Evolutionary conservation across 2,797 vertebrate species (phyloP).

Genomic region (Melanotaenia boesemani): DNA sequence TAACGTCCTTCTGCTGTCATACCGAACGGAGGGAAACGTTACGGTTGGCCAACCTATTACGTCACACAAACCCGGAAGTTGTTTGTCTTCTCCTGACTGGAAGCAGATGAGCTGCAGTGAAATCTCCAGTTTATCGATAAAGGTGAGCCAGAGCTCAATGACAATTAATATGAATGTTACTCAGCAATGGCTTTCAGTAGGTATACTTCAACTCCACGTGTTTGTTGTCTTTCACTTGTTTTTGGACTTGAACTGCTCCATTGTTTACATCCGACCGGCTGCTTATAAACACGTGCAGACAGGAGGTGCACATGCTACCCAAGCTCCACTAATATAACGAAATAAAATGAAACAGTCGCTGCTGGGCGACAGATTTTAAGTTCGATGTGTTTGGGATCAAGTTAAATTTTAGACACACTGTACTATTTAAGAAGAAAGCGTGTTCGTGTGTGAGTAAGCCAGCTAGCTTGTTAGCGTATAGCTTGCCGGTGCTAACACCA

Average conservation of each 20-base stretch:
- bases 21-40: constrained; percentile 48
- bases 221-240: background rate
- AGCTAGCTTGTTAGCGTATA: constrained; percentile 16
- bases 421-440: background rate
- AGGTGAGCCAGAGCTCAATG: constrained; percentile 67
- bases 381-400: rapidly evolving
- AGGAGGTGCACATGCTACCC: constrained; percentile 42
- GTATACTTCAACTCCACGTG: rapidly evolving
- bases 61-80: constrained; percentile 74
- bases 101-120: constrained; percentile 23
- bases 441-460: background rate
- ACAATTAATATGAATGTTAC: background rate
- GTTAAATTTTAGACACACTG: rapidly evolving
- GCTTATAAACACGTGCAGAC: constrained; percentile 72
- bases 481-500: constrained; percentile 10
- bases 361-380: background rate
- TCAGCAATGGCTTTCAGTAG: rapidly evolving
- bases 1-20: rapidly evolving
- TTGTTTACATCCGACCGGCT: constrained; percentile 78
- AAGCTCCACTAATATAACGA: background rate
- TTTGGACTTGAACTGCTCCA: constrained; percentile 18
- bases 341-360: background rate
- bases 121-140: constrained; percentile 34
- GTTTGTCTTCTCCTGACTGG: constrained; percentile 38
- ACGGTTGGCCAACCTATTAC: constrained; percentile 68